Evolutionary conservation across 2,888 invertebrate genomes (phyloP).

Genomic region (Ennomos erosarius): DNA sequence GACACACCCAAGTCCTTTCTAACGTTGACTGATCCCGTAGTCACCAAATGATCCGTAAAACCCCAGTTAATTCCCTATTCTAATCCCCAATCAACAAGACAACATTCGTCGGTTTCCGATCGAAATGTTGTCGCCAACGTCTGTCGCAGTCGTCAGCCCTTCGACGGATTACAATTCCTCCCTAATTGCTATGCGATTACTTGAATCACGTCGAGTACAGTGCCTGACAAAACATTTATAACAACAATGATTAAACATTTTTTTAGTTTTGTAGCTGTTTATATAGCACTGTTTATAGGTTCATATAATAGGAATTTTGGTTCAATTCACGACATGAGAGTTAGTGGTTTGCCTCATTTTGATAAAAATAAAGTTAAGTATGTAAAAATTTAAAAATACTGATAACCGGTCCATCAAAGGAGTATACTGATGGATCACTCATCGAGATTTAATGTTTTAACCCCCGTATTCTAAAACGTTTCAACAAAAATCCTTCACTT

Average conservation of each 20-base stretch:
- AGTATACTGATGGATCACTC: no score
- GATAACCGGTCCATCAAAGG: not conserved
- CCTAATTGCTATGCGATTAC: conserved; percentile 14
- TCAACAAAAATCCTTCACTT: no score
- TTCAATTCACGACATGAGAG: no score
- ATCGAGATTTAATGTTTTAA: no score
- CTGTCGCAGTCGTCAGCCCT: not conserved
- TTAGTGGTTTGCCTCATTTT: no score
- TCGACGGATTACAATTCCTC: conserved; percentile 13
- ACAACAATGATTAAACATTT: no score
- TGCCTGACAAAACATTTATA: conserved; percentile 1
- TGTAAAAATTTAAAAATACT: not conserved
- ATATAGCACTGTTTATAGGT: no score
- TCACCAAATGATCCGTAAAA: conserved; percentile 1
- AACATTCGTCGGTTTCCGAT: not conserved
- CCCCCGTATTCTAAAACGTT: no score
- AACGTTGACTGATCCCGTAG: not conserved
- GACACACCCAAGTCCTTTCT: not conserved
- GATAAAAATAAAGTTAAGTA: no score
- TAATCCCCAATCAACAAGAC: no score
- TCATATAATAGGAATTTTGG: no score
- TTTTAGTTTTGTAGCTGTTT: no score
- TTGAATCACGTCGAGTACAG: conserved; percentile 4
- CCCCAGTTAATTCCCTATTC: not conserved
- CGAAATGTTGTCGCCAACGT: not conserved